A percentile compares a stretch with the other conserved stretches of the same genome.
These are phyloP conservation scores for Nothoprocta perdicaria DNA, from an alignment of 2,113 vertebrate species.

Conservation along the genomic window DNA sequence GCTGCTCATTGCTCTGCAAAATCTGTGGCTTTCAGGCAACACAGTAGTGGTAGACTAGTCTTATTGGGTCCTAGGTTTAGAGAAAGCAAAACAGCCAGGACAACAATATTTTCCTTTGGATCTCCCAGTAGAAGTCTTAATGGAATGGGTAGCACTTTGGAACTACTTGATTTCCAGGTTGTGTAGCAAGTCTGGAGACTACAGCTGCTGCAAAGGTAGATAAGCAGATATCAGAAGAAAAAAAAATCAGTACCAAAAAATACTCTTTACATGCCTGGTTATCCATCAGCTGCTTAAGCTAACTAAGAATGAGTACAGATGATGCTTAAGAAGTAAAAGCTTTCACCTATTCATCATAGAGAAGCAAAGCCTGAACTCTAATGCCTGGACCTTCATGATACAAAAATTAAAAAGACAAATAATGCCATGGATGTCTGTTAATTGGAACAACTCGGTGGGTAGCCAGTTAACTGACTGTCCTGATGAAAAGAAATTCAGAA, in stretches of 20 bases:
- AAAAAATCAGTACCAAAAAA: neutral
- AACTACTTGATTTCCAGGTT: neutral
- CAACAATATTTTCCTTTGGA: neutral
- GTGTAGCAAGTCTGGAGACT: neutral
- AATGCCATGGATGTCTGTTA: slow-evolving; percentile 17
- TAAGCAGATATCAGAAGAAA: neutral
- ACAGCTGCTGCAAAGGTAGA: neutral
- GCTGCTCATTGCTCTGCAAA: neutral
- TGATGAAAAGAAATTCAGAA: neutral
- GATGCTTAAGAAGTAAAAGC: neutral
- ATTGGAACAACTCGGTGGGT: slow-evolving; percentile 45
- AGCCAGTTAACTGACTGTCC: slow-evolving; percentile 23
- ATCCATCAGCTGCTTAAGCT: neutral
- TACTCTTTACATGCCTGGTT: neutral
- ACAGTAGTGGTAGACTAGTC: neutral
- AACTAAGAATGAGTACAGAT: neutral
- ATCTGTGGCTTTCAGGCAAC: neutral
- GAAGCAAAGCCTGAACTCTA: slow-evolving; percentile 14
- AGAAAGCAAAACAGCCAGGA: neutral
- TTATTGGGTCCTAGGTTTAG: neutral
- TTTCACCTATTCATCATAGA: neutral
- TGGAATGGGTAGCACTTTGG: neutral
- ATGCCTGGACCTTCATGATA: slow-evolving; percentile 1
- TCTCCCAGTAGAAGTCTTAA: neutral
- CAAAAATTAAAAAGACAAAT: slow-evolving; percentile 63